Percentiles rank a stretch among this genome's conserved stretches.
phyloP scores from a whole-genome alignment of 2,113 vertebrate genomes.

The Hydrochoerus hydrochaeris region DNA sequence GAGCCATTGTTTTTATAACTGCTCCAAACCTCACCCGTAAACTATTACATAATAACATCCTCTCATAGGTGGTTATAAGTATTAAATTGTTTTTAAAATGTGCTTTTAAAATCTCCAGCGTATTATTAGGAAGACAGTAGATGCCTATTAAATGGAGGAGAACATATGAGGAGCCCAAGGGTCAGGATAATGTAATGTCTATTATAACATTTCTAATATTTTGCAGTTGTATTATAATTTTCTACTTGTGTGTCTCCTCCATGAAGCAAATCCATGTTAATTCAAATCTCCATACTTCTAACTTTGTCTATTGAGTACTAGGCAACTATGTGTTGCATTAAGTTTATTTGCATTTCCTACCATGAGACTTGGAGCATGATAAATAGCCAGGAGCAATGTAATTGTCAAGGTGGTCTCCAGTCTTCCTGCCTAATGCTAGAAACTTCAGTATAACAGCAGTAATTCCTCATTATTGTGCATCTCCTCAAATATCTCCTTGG shows the following conservation, averaged over 20 bases:
- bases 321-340: neutral
- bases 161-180: neutral
- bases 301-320: neutral
- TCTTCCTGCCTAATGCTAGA: neutral
- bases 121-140: neutral
- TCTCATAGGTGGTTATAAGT: neutral
- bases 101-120: neutral
- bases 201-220: neutral
- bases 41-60: neutral
- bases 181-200: neutral
- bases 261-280: constrained; percentile 31
- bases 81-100: constrained; percentile 43
- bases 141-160: neutral
- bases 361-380: neutral
- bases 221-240: constrained; percentile 5
- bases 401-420: neutral
- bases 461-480: neutral
- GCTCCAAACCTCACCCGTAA: neutral
- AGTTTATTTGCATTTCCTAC: neutral
- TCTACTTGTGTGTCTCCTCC: neutral
- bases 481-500: constrained; percentile 1
- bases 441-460: neutral
- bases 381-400: neutral
- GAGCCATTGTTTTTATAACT: neutral
- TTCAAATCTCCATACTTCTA: neutral